Percentiles rank a stretch among this genome's conserved stretches.
phyloP scores from a whole-genome alignment of 2,113 vertebrate species.

The Apaloderma vittatum region DNA sequence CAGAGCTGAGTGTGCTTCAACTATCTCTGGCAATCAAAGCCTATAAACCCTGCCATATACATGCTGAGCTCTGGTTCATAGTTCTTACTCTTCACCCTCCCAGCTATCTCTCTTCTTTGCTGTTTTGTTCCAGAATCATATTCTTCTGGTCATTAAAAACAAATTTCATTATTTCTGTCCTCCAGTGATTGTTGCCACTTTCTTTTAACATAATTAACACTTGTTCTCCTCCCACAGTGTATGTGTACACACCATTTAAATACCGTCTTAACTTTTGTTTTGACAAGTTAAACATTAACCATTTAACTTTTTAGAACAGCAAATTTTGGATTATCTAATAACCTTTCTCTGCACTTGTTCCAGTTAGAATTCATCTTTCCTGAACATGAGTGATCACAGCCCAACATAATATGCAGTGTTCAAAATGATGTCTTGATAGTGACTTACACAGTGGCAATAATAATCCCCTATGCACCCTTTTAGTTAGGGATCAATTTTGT shows the following conservation, averaged over 20 bases:
- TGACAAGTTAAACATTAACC: neutral
- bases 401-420: neutral
- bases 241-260: neutral
- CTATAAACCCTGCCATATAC: neutral
- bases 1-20: neutral
- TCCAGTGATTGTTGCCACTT: neutral
- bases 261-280: neutral
- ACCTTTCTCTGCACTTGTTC: neutral
- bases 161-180: neutral
- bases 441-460: neutral
- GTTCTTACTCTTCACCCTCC: neutral
- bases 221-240: neutral
- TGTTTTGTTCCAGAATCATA: neutral
- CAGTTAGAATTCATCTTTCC: conserved; percentile 2
- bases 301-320: neutral
- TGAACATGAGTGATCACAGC: neutral
- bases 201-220: neutral
- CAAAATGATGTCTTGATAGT: neutral
- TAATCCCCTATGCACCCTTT: neutral
- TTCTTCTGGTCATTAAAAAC: neutral
- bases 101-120: neutral
- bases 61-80: neutral
- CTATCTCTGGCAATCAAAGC: neutral
- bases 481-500: neutral
- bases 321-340: neutral